Conservation (phyloP, 2,113 vertebrate genomes). For the Cepphus grylle region DNA sequence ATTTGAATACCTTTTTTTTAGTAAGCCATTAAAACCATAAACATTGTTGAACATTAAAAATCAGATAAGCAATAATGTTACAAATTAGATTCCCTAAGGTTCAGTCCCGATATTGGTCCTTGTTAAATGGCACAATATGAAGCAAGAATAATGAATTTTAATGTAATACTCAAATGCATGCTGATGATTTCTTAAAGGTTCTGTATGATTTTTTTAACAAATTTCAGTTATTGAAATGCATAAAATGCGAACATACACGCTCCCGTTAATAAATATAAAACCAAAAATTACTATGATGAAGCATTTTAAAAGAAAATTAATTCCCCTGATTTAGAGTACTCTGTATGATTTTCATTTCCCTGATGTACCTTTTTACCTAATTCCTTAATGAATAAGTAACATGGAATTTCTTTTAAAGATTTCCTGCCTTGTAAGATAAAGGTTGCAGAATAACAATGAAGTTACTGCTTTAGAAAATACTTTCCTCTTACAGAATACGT, state of each 20-base stretch:
- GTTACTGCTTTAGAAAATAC: neutral
- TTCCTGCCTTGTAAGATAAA: neutral
- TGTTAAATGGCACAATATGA: neutral
- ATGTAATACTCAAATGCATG: slow-evolving; percentile 19
- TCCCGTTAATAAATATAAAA: neutral
- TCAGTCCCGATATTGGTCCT: neutral
- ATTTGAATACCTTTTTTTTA: neutral
- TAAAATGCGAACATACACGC: neutral
- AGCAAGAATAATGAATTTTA: slow-evolving; percentile 57
- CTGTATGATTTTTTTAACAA: neutral
- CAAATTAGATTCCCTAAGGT: slow-evolving; percentile 29
- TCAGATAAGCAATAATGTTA: slow-evolving; percentile 2
- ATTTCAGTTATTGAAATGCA: slow-evolving; percentile 7
- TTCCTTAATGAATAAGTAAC: neutral
- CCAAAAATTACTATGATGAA: neutral
- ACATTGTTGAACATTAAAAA: neutral
- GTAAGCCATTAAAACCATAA: slow-evolving; percentile 15
- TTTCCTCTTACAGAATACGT: neutral
- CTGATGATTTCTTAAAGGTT: slow-evolving; percentile 37
- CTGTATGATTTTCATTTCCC: neutral
- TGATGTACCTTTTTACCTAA: neutral
- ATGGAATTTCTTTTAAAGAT: neutral
- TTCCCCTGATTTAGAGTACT: neutral
- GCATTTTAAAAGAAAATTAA: neutral
- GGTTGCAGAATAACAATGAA: neutral